These are phyloP conservation scores for Drosophila leontia DNA, from an alignment of 1,140 invertebrate genomes.

Conservation along the genomic window DNA sequence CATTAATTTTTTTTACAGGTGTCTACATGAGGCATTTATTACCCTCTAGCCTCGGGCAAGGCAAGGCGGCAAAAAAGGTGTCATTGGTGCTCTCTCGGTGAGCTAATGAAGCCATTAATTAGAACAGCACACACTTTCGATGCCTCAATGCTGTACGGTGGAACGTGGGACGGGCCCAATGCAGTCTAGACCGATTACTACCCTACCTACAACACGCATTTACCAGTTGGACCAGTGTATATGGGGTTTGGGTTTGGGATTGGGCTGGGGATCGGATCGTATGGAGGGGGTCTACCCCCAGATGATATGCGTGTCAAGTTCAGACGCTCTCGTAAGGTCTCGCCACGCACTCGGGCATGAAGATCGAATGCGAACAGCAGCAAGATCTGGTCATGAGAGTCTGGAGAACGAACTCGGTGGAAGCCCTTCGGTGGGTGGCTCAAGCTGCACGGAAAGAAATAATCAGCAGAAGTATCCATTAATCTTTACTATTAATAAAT, in stretches of 20 bases:
- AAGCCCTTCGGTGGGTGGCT: constrained; percentile 41
- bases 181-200: constrained; percentile 70
- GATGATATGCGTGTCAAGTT: constrained; percentile 76
- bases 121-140: constrained; percentile 59
- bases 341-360: constrained; percentile 67
- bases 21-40: constrained; percentile 23
- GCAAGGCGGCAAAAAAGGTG: constrained; percentile 4
- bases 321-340: constrained; percentile 66
- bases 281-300: constrained; percentile 12
- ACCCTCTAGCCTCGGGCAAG: constrained; percentile 2
- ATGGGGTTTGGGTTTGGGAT: background rate
- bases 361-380: constrained; percentile 63
- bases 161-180: constrained; percentile 70
- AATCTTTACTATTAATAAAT: too few species aligned
- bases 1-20: constrained; percentile 10
- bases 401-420: background rate
- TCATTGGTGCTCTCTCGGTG: constrained; percentile 27
- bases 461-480: background rate
- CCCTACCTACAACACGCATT: constrained; percentile 67
- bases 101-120: constrained; percentile 67
- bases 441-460: background rate
- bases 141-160: constrained; percentile 67
- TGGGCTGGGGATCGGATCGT: background rate
- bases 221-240: constrained; percentile 17
- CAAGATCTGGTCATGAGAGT: constrained; percentile 15